These are phyloP conservation scores for Halichoeres trimaculatus DNA, from an alignment of 2,113 vertebrate species.

Conservation along the genomic window DNA sequence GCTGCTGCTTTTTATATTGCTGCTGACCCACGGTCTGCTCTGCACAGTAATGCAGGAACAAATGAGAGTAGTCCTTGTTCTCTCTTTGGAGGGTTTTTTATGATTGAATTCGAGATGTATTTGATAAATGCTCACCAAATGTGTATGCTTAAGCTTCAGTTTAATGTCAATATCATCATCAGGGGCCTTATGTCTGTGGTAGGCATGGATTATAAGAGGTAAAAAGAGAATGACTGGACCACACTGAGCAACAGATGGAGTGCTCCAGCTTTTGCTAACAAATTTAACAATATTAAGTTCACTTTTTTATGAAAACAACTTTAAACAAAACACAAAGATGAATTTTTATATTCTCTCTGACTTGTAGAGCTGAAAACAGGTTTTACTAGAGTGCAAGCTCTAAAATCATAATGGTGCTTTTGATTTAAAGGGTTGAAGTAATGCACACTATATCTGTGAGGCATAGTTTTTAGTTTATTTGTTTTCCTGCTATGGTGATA, in stretches of 20 bases:
- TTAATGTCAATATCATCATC: neutral
- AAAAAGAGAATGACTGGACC: neutral
- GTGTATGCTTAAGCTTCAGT: neutral
- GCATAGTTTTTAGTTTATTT: neutral
- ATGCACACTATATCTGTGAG: neutral
- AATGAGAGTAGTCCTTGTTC: conserved; percentile 17
- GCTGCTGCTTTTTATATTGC: conserved; percentile 32
- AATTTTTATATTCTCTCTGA: neutral
- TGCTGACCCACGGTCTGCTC: conserved; percentile 20
- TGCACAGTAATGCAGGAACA: conserved; percentile 27
- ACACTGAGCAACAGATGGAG: neutral
- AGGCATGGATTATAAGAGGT: neutral
- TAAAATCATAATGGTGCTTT: neutral
- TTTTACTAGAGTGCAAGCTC: neutral
- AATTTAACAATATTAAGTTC: neutral
- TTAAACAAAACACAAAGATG: neutral
- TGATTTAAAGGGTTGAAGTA: neutral
- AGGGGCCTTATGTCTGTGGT: neutral
- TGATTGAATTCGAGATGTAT: conserved; percentile 38
- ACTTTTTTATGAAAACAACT: neutral
- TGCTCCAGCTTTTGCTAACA: neutral
- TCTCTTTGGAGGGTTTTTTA: conserved; percentile 10
- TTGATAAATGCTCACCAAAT: conserved; percentile 30
- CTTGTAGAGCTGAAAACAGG: neutral
- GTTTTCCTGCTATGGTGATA: neutral